Conservation (phyloP, 2,797 vertebrate species). For the Schizopygopsis pylzovi region DNA sequence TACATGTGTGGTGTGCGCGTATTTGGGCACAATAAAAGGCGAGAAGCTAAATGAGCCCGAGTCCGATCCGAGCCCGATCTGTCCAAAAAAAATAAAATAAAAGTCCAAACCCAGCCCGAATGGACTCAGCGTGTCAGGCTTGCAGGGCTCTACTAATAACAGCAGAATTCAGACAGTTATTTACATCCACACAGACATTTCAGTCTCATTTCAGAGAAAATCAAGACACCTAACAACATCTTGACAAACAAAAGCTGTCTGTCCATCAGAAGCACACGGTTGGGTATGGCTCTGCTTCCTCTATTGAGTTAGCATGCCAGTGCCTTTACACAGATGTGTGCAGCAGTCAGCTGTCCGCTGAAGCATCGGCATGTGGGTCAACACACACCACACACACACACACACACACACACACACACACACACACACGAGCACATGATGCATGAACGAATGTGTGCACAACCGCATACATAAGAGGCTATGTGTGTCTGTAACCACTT, state of each 20-base stretch:
- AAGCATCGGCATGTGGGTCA: constrained; percentile 22
- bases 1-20: no score
- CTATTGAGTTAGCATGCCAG: constrained; percentile 54
- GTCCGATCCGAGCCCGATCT: no score
- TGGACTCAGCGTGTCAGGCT: no score
- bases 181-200: constrained; percentile 27
- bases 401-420: background rate
- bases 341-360: constrained; percentile 21
- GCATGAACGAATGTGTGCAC: constrained; percentile 11
- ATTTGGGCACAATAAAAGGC: no score
- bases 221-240: constrained; percentile 21
- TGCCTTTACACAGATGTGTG: constrained; percentile 37
- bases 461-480: constrained; percentile 1
- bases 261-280: background rate
- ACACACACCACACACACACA: no score
- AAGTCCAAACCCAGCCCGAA: no score
- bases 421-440: constrained; percentile 16
- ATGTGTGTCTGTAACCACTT: background rate
- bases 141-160: no score
- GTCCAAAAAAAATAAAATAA: no score
- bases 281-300: constrained; percentile 20
- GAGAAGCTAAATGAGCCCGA: no score
- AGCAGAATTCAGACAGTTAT: constrained; percentile 14
- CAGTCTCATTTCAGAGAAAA: constrained; percentile 3
- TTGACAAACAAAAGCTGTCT: background rate